A percentile compares a stretch with the other conserved stretches of the same genome.
Evolutionary conservation across 1,140 invertebrate species (phyloP).

Genomic region (Papilio xuthus): DNA sequence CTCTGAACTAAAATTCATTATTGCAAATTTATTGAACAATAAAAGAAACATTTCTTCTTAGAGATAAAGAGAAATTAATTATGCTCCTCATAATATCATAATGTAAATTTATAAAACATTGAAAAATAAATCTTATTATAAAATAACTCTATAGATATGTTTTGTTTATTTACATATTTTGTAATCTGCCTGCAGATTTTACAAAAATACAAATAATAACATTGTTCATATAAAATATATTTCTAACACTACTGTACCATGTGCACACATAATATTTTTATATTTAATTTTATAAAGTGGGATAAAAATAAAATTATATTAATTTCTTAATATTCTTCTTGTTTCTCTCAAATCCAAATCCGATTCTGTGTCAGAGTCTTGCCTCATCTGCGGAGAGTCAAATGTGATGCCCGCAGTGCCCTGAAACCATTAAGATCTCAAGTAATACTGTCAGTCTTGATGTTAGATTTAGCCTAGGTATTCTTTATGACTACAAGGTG

Average conservation of each 20-base stretch:
- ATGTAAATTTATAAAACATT: background rate
- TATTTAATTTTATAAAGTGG: background rate
- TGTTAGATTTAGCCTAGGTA: background rate
- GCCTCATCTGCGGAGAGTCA: slow-evolving; percentile 43
- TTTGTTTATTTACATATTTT: background rate
- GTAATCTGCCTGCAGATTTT: slow-evolving; percentile 26
- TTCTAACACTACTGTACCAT: no score
- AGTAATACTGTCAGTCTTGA: background rate
- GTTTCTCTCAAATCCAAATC: slow-evolving; percentile 59
- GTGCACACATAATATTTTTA: no score
- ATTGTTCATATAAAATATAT: background rate
- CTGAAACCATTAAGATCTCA: slow-evolving; percentile 44
- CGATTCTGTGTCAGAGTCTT: slow-evolving; percentile 68
- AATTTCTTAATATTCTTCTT: slow-evolving; percentile 39
- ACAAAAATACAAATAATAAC: background rate
- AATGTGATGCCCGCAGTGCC: slow-evolving; percentile 51
- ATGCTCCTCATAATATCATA: slow-evolving; percentile 44
- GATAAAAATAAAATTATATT: background rate
- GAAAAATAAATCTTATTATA: background rate
- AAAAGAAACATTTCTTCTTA: background rate
- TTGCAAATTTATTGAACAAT: background rate
- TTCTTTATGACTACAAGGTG: no score
- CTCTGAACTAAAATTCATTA: background rate
- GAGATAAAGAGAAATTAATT: slow-evolving; percentile 39
- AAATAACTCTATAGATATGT: background rate